phyloP scores from a whole-genome alignment of 92 coral and sea anemone genomes.

The Pocillopora grandis region DNA sequence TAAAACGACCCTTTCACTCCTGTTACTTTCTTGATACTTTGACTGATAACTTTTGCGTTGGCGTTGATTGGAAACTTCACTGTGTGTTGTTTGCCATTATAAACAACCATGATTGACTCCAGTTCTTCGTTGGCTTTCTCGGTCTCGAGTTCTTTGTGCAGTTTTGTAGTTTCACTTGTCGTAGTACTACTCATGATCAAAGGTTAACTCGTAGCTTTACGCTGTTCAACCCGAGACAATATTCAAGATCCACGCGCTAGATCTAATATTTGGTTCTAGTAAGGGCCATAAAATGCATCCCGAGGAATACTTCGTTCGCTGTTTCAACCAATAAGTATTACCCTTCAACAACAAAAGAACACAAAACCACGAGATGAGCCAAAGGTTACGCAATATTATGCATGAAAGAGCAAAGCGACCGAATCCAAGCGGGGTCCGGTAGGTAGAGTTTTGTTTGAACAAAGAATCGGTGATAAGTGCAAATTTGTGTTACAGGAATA shows the following conservation, averaged over 20 bases:
- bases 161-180: background rate
- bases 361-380: background rate
- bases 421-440: too few relatives aligned
- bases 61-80: conserved; percentile 61
- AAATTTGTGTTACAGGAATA: too few relatives aligned
- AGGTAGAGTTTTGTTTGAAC: too few relatives aligned
- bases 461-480: too few relatives aligned
- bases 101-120: conserved; percentile 54
- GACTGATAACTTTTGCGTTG: conserved; percentile 57
- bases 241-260: background rate
- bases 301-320: background rate
- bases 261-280: background rate
- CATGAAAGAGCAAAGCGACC: background rate
- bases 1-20: conserved; percentile 82
- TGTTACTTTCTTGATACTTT: conserved; percentile 57
- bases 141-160: background rate
- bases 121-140: conserved; percentile 23
- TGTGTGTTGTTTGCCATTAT: conserved; percentile 48
- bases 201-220: background rate
- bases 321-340: background rate
- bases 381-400: background rate
- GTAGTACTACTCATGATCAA: conserved; percentile 6
- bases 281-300: background rate
- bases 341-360: background rate
- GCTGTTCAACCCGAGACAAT: background rate